Conservation (phyloP, 1,140 invertebrate species). For the Octopus sinensis region DNA sequence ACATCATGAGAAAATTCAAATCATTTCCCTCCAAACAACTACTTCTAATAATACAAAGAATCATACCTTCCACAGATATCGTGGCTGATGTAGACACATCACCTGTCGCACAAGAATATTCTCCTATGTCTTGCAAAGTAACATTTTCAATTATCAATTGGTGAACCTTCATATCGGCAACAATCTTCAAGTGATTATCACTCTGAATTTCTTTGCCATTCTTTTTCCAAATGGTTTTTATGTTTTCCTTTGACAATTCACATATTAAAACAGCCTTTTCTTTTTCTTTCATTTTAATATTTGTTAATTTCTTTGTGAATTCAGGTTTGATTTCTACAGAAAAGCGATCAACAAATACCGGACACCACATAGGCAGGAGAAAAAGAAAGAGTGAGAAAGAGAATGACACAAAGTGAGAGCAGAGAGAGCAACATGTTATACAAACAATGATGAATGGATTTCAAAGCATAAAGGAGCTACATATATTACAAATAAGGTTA, state of each 20-base stretch:
- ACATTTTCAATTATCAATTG: slow-evolving; percentile 46
- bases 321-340: slow-evolving; percentile 34
- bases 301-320: slow-evolving; percentile 30
- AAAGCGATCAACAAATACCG: slow-evolving; percentile 22
- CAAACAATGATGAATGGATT: no score
- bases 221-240: neutral
- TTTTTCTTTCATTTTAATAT: slow-evolving; percentile 32
- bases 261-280: slow-evolving; percentile 34
- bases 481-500: no score
- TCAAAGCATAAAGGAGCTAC: no score
- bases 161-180: slow-evolving; percentile 43
- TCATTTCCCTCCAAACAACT: no score
- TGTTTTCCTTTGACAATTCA: slow-evolving; percentile 35
- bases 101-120: slow-evolving; percentile 72
- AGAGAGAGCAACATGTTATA: no score
- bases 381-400: slow-evolving; percentile 27
- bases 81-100: slow-evolving; percentile 44
- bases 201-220: no score
- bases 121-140: slow-evolving; percentile 62
- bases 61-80: slow-evolving; percentile 46
- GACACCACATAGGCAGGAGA: slow-evolving; percentile 27
- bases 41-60: no score
- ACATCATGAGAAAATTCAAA: no score
- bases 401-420: no score
- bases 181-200: slow-evolving; percentile 73